Evolutionary conservation across 2,888 invertebrate genomes (phyloP).

Genomic region (Stomorhina lunata): DNA sequence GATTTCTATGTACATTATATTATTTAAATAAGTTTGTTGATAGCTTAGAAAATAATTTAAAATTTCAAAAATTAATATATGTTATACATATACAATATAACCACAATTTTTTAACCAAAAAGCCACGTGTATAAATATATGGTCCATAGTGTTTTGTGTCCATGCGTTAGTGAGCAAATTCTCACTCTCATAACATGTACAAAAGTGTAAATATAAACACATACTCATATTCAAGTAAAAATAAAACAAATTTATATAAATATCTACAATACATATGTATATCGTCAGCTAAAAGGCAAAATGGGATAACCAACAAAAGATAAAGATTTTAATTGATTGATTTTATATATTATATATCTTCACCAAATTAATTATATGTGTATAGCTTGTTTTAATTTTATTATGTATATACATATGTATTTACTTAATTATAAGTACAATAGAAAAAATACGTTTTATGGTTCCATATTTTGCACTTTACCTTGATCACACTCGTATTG

Average conservation of each 20-base stretch:
- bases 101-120: constrained; percentile 52
- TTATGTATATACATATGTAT: neutral
- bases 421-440: neutral
- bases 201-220: neutral
- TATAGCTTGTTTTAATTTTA: neutral
- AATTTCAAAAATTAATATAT: constrained; percentile 51
- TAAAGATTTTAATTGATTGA: too few species aligned
- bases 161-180: constrained; percentile 14
- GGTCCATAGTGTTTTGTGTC: constrained; percentile 3
- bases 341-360: too few species aligned
- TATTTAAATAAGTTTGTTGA: too few species aligned
- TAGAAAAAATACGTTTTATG: too few species aligned
- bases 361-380: too few species aligned
- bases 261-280: neutral
- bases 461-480: constrained; percentile 21
- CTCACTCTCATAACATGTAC: neutral
- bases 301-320: too few species aligned
- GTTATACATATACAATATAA: constrained; percentile 8
- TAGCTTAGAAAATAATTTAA: too few species aligned
- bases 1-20: too few species aligned
- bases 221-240: neutral
- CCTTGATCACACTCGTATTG: constrained; percentile 54
- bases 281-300: too few species aligned
- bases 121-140: constrained; percentile 38
- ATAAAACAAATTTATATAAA: neutral